Percentiles rank a stretch among this genome's conserved stretches.
phyloP scores from a whole-genome alignment of 2,797 vertebrate species.

The Sparus aurata region DNA sequence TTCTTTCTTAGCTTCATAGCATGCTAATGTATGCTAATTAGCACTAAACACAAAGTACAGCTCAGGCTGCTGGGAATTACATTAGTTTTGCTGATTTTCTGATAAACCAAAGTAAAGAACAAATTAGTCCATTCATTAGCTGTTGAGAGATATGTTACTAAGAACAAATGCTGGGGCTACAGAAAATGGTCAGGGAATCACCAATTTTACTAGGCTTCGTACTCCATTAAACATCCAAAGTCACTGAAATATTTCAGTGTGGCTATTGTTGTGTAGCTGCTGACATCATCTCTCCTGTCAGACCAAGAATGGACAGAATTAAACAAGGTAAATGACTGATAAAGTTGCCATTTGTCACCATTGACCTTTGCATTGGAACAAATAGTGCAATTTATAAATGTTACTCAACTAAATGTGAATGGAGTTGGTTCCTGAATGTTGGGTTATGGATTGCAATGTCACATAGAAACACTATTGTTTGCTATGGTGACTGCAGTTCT shows the following conservation, averaged over 20 bases:
- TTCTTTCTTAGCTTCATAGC: too few relatives aligned
- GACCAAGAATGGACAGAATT: background rate
- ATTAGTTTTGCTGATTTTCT: too few relatives aligned
- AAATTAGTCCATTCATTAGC: too few relatives aligned
- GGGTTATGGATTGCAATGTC: background rate
- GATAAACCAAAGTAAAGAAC: too few relatives aligned
- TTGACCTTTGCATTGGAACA: background rate
- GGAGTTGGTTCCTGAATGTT: background rate
- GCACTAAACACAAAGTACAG: too few relatives aligned
- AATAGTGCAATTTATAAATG: background rate
- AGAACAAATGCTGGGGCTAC: background rate
- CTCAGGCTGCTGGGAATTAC: too few relatives aligned
- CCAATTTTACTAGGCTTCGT: background rate
- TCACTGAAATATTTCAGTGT: background rate
- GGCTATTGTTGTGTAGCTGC: background rate
- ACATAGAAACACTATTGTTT: background rate
- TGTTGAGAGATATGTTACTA: too few relatives aligned
- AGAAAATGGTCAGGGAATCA: background rate
- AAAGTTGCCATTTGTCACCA: background rate
- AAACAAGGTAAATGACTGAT: background rate
- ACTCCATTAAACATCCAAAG: background rate
- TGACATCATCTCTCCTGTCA: background rate
- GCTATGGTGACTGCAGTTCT: background rate
- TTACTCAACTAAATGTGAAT: background rate
- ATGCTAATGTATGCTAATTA: too few relatives aligned